Evolutionary conservation across 2,888 invertebrate species (phyloP), one percentile per base, ranked within the genome.

Genomic region (Deilephila elpenor): DNA sequence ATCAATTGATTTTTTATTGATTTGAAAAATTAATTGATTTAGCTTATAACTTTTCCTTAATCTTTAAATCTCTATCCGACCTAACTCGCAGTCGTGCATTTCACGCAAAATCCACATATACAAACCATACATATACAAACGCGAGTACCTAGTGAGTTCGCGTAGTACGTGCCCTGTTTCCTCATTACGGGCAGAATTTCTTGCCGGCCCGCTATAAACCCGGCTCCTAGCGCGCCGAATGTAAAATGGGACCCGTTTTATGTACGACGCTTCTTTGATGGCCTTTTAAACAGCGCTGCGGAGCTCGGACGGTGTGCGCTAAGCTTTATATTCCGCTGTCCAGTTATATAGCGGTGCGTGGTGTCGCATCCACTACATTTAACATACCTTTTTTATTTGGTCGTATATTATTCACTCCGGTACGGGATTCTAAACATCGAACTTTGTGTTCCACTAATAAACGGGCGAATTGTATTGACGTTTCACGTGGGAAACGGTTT

Each of bases 101-200:
- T 6, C 44, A 19, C 20, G 20, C 8, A 37, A 44, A 32, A 6
- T 32, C 32, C 32, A 32, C 3, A 5, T n/a, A n/a, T n/a, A n/a
- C n/a, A n/a, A n/a, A n/a, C n/a, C n/a, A 61, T 17, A 14, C 44
- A 44, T 14, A 14, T 1, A 44, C 44, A 44, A 14, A 61, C 19
- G 32, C 61, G 34, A 37, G 25, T 67, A 11, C 32, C 25, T 44
- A 29, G 32, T 32, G 34, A 37, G 51, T 67, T 17, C 14, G n/a
- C 60, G 19, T 79, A 74, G 84, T 87, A 85, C 81, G 78, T 79
- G 80, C 76, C 75, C 78, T 79, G 87, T 86, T 88, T 89, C 88
- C 90, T 92, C 92, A 92, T 92, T 92, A 92, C 88, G 84, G 79
- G 80, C 83, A 84, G 89, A 88, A 90, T 89, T 89, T 87, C 89